Percentiles rank a stretch among this genome's conserved stretches.
phyloP scores from a whole-genome alignment of 2,113 vertebrate genomes.

The Motacilla tschutschensis region DNA sequence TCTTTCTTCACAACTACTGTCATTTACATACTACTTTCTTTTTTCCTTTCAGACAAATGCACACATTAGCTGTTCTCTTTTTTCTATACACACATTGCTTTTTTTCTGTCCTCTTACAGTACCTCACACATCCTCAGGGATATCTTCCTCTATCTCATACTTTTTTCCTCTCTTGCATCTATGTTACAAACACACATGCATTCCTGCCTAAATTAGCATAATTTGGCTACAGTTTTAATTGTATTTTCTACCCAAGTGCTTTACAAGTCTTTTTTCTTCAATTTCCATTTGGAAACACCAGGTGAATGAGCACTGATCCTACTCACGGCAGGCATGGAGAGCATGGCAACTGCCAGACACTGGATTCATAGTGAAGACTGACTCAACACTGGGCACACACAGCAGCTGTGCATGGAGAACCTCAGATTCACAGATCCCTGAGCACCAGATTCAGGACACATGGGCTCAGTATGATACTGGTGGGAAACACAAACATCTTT shows the following conservation, averaged over 20 bases:
- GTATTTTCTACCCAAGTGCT: background rate
- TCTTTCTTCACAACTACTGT: background rate
- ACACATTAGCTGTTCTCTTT: background rate
- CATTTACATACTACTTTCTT: background rate
- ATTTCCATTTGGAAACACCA: background rate
- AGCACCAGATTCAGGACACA: background rate
- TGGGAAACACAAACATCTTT: background rate
- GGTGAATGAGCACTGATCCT: background rate
- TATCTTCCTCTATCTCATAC: background rate
- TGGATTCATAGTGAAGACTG: background rate
- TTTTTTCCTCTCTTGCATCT: background rate
- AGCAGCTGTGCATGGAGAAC: background rate
- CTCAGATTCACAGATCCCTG: background rate
- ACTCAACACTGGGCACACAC: background rate
- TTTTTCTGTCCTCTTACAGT: background rate
- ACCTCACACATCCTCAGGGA: background rate
- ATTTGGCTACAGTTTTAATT: background rate
- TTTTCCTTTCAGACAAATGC: background rate
- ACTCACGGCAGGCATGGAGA: background rate
- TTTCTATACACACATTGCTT: rapidly evolving
- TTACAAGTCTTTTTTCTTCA: background rate
- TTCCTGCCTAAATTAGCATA: background rate
- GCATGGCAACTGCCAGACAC: background rate
- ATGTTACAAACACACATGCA: background rate
- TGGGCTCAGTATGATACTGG: background rate